phyloP scores from a whole-genome alignment of 2,797 vertebrate species.

The Chrosomus eos region DNA sequence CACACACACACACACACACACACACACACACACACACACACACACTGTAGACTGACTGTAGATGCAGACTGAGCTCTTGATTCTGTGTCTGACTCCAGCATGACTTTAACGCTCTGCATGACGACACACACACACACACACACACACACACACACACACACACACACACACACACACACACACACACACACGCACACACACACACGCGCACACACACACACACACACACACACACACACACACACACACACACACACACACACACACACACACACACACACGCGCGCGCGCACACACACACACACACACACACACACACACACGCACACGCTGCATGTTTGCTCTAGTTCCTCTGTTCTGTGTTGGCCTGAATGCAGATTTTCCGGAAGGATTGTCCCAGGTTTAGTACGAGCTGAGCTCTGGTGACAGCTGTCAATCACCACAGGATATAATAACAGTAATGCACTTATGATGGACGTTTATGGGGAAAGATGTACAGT shows the following conservation, averaged over 20 bases:
- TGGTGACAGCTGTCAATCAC: neutral
- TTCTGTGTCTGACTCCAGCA: neutral
- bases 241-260: too few relatives aligned
- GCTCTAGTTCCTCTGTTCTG: neutral
- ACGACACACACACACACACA: neutral
- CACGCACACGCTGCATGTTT: too few relatives aligned
- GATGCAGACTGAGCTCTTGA: neutral
- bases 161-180: too few relatives aligned
- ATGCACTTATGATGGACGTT: too few relatives aligned
- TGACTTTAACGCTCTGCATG: constrained; percentile 15
- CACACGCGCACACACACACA: too few relatives aligned
- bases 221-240: too few relatives aligned
- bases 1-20: constrained; percentile 48
- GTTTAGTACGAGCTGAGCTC: neutral
- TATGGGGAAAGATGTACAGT: neutral
- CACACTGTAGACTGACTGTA: constrained; percentile 5
- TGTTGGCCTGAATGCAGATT: neutral
- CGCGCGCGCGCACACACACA: too few relatives aligned
- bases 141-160: too few relatives aligned
- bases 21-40: constrained; percentile 47
- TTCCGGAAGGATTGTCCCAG: neutral
- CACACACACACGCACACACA: too few relatives aligned
- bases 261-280: too few relatives aligned
- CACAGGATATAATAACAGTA: neutral
- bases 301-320: too few relatives aligned